Evolutionary conservation across 1,140 invertebrate species (phyloP).

Genomic region (Aricia agestis): DNA sequence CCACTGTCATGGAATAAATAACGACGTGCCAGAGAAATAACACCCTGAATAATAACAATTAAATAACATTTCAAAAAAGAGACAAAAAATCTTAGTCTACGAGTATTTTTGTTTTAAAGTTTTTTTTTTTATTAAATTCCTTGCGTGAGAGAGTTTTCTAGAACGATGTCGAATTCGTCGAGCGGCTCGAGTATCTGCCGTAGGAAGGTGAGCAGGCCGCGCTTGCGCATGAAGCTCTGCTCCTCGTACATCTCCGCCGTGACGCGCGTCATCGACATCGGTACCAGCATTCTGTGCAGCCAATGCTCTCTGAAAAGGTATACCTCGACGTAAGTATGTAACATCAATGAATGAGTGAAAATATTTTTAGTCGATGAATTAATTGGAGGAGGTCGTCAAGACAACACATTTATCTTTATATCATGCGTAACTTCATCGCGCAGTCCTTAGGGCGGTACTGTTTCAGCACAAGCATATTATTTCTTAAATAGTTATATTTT

Average conservation of each 20-base stretch:
- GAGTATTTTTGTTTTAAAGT: conserved; percentile 28
- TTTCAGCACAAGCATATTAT: no score
- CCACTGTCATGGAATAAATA: background rate
- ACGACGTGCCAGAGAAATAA: background rate
- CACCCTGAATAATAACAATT: conserved; percentile 24
- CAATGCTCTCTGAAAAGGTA: conserved; percentile 88
- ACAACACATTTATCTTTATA: no score
- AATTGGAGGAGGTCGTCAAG: no score
- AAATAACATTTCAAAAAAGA: conserved; percentile 21
- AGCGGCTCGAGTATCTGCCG: conserved; percentile 94
- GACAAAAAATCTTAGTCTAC: conserved; percentile 24
- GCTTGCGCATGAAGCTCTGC: conserved; percentile 92
- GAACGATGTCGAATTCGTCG: conserved; percentile 93
- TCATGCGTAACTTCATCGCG: no score
- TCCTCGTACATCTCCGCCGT: conserved; percentile 97
- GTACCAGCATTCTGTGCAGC: conserved; percentile 90
- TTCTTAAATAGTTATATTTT: no score
- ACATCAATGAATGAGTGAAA: no score
- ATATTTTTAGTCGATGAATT: no score
- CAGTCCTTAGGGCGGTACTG: no score
- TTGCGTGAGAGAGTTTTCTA: conserved; percentile 96
- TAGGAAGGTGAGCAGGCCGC: conserved; percentile 90
- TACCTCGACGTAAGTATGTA: background rate
- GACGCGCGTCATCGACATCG: conserved; percentile 90
- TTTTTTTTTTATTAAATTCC: conserved; percentile 81